Conservation (phyloP, 1,140 invertebrate genomes). For the Drosophila virilis region DNA sequence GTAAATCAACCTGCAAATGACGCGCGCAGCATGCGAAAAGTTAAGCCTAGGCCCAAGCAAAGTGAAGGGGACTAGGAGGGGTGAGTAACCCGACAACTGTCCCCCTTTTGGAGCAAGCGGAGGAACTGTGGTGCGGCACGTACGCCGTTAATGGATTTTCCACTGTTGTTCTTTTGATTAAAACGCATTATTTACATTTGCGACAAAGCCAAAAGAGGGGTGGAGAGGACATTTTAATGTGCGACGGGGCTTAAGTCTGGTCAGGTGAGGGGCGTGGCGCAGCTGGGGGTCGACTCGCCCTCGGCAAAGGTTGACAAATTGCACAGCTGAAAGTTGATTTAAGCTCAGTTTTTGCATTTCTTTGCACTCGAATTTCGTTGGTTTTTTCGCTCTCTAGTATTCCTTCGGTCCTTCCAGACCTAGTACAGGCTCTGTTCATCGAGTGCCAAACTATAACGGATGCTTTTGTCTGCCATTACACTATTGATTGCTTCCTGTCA, state of each 20-base stretch:
- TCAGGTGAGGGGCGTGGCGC: conserved; percentile 19
- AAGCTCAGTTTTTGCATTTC: conserved; percentile 21
- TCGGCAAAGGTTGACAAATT: conserved; percentile 72
- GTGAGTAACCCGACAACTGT: background rate
- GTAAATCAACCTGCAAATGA: conserved; percentile 70
- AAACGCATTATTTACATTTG: conserved; percentile 80
- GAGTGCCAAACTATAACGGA: too few species aligned
- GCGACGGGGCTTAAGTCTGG: conserved; percentile 33
- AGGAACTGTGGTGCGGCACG: conserved; percentile 49
- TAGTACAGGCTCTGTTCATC: too few species aligned
- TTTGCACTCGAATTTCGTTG: conserved; percentile 11
- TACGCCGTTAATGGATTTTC: conserved; percentile 71
- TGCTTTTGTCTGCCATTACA: conserved; percentile 67
- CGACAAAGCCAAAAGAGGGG: conserved; percentile 28
- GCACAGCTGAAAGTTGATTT: conserved; percentile 39
- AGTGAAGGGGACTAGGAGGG: background rate
- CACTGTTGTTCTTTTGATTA: conserved; percentile 71
- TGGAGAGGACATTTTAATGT: conserved; percentile 42
- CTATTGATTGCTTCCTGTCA: conserved; percentile 82
- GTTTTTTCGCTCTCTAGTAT: conserved; percentile 4
- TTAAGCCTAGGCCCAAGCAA: conserved; percentile 14
- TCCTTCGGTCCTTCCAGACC: background rate
- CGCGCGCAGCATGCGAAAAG: conserved; percentile 48
- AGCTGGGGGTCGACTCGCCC: background rate
- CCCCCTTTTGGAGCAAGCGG: conserved; percentile 8